Evolutionary conservation across 2,888 invertebrate genomes (phyloP).

Genomic region (Synanthedon vespiformis): DNA sequence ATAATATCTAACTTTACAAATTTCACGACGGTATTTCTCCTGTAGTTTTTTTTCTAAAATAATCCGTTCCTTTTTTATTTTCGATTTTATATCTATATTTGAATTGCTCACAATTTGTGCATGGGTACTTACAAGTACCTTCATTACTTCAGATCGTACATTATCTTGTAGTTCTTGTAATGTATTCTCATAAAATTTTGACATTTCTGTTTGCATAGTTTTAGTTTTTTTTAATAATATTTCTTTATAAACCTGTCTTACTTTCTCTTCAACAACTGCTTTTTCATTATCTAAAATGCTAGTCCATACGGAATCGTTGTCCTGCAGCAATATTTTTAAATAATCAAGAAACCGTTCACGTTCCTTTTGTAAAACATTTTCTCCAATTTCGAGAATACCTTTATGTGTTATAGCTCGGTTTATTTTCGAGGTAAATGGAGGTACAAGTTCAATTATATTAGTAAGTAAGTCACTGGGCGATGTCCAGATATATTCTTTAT

Average conservation of each 20-base stretch:
- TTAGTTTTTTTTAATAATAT: constrained; percentile 39
- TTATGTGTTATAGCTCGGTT: constrained; percentile 49
- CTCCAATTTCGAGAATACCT: constrained; percentile 50
- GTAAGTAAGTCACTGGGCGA: constrained; percentile 57
- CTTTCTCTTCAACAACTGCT: constrained; percentile 26
- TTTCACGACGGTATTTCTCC: constrained; percentile 29
- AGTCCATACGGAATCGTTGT: constrained; percentile 48
- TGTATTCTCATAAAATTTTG: constrained; percentile 38
- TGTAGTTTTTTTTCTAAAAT: constrained; percentile 27
- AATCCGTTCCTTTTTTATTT: constrained; percentile 31
- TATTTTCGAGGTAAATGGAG: constrained; percentile 59
- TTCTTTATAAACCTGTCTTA: constrained; percentile 28
- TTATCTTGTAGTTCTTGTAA: constrained; percentile 46
- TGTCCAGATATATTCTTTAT: constrained; percentile 27
- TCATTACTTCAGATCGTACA: constrained; percentile 33
- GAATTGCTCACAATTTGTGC: constrained; percentile 35
- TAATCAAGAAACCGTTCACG: constrained; percentile 24
- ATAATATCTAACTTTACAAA: constrained; percentile 40
- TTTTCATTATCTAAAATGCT: constrained; percentile 38
- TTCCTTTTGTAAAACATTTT: constrained; percentile 33
- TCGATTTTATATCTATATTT: constrained; percentile 39
- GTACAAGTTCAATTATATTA: constrained; percentile 38
- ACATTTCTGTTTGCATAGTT: constrained; percentile 38
- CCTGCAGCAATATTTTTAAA: constrained; percentile 25
- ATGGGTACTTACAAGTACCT: constrained; percentile 25